These are phyloP conservation scores for Porites cylindrica DNA, from an alignment of 92 coral and sea anemone species.

Conservation along the genomic window DNA sequence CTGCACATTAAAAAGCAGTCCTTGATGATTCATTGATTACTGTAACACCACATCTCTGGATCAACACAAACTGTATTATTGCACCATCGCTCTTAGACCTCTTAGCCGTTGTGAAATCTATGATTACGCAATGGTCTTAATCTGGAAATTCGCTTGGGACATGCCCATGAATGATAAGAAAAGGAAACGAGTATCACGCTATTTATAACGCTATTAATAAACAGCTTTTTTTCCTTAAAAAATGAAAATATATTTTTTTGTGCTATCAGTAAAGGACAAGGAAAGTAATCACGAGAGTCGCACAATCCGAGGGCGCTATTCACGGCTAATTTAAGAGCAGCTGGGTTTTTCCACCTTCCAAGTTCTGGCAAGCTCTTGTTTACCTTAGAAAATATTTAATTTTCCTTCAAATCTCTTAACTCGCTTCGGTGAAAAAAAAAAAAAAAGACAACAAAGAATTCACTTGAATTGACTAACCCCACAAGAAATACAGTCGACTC, in stretches of 20 bases:
- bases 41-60: not conserved
- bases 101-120: too few species aligned
- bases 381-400: too few species aligned
- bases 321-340: not conserved
- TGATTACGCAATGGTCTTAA: constrained; percentile 16
- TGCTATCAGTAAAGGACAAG: constrained; percentile 18
- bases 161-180: constrained; percentile 21
- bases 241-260: not conserved
- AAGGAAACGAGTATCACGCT: constrained; percentile 12
- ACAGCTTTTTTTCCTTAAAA: constrained; percentile 17
- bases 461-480: too few species aligned
- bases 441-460: too few species aligned
- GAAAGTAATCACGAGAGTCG: constrained; percentile 15
- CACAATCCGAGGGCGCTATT: constrained; percentile 12
- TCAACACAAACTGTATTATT: not conserved
- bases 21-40: not conserved
- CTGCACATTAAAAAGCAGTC: not conserved
- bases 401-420: too few species aligned
- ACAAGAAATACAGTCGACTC: not conserved
- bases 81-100: not conserved
- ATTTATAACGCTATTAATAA: constrained; percentile 4
- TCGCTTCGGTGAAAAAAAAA: too few species aligned
- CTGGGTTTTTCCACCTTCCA: too few species aligned
- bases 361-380: too few species aligned
- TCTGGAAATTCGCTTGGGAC: not conserved